phyloP scores from a whole-genome alignment of 2,888 invertebrate species.

The Ochropleura plecta region DNA sequence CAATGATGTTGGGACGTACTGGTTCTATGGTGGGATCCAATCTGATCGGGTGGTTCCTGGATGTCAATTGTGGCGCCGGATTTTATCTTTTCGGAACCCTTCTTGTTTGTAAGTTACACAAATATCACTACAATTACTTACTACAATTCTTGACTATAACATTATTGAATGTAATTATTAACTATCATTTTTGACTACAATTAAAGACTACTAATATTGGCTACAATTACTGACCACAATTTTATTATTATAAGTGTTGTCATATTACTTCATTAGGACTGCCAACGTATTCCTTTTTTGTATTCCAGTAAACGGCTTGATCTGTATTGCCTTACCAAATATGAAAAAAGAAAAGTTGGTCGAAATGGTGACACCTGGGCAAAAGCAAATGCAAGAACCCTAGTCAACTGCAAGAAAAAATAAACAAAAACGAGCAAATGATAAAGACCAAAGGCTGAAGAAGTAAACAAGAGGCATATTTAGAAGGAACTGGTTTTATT shows the following conservation, averaged over 20 bases:
- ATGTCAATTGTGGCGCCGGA: slow-evolving; percentile 91
- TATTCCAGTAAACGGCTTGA: slow-evolving; percentile 80
- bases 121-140: no score
- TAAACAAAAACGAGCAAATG: not conserved
- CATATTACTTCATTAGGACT: not conserved
- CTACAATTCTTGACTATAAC: no score
- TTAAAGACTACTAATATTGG: no score
- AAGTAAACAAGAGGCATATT: not conserved
- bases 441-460: not conserved
- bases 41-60: slow-evolving; percentile 91
- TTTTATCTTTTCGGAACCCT: slow-evolving; percentile 91
- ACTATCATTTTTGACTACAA: no score
- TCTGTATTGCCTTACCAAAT: slow-evolving; percentile 81
- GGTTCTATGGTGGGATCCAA: slow-evolving; percentile 93
- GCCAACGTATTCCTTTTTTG: slow-evolving; percentile 7
- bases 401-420: not conserved
- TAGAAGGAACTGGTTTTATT: not conserved
- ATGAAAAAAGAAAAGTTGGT: slow-evolving; percentile 69
- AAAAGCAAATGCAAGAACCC: slow-evolving; percentile 20
- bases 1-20: slow-evolving; percentile 91
- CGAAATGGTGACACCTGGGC: slow-evolving; percentile 28
- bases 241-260: no score
- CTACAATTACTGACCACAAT: no score
- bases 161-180: no score
- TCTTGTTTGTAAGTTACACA: slow-evolving; percentile 79